phyloP scores from a whole-genome alignment of 2,888 invertebrate genomes.

The Isoperla grammatica region DNA sequence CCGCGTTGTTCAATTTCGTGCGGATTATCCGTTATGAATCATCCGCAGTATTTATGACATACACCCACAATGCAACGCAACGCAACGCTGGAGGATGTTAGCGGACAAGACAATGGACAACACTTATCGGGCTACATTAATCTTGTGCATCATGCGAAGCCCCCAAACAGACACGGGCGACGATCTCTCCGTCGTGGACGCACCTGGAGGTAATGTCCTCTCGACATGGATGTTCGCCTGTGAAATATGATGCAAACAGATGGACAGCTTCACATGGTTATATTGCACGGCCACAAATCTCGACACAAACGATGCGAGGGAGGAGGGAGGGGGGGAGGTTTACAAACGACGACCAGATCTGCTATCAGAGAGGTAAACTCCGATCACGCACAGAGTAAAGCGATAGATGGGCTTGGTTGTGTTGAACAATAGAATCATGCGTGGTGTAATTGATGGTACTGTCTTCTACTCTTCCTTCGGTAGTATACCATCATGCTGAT shows the following conservation, averaged over 20 bases:
- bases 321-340: too few species aligned
- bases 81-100: background rate
- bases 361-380: too few species aligned
- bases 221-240: constrained; percentile 5
- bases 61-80: too few species aligned
- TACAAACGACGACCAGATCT: too few species aligned
- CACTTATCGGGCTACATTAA: constrained; percentile 10
- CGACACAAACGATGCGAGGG: background rate
- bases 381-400: background rate
- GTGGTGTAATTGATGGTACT: too few species aligned
- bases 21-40: too few species aligned
- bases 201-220: constrained; percentile 3
- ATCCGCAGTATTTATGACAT: too few species aligned
- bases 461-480: too few species aligned
- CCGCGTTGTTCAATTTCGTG: too few species aligned
- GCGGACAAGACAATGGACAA: constrained; percentile 13
- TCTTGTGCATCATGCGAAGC: background rate
- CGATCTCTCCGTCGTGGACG: background rate
- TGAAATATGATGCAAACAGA: constrained; percentile 1
- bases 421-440: too few species aligned
- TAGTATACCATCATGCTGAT: too few species aligned
- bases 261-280: constrained; percentile 2
- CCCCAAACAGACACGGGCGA: too few species aligned
- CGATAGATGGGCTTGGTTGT: background rate
- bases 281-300: background rate